Conservation (phyloP, 2,797 vertebrate species). For the Chanos chanos region DNA sequence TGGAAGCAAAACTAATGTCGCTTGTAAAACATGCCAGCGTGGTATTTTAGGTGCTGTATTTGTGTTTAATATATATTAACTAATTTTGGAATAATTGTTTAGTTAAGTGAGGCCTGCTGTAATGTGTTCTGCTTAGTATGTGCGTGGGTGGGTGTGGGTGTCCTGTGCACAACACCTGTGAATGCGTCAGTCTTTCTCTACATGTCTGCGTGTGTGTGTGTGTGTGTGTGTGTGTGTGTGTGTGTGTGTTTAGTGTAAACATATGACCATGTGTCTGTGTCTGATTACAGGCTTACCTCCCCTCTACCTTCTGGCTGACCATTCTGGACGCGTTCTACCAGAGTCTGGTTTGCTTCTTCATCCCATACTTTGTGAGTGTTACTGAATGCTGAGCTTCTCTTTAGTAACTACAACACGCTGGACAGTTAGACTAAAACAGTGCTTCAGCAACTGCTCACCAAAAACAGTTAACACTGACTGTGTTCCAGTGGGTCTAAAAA, state of each 20-base stretch:
- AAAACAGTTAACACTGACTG: too few species aligned
- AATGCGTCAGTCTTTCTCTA: too few species aligned
- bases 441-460: too few species aligned
- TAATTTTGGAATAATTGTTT: not conserved
- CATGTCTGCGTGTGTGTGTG: too few species aligned
- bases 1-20: not conserved
- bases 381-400: not conserved
- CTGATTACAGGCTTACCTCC: slow-evolving; percentile 77
- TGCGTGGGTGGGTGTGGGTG: not conserved
- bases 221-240: not conserved
- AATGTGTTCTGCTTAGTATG: not conserved
- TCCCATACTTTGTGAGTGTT: slow-evolving; percentile 89
- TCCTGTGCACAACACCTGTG: too few species aligned
- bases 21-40: not conserved
- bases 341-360: slow-evolving; percentile 88
- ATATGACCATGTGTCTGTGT: too few species aligned
- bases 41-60: not conserved
- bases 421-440: too few species aligned
- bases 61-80: not conserved
- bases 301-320: slow-evolving; percentile 84
- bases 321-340: slow-evolving; percentile 93
- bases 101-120: not conserved
- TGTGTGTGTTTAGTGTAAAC: not conserved
- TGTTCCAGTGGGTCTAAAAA: too few species aligned
- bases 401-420: too few species aligned